Conservation (phyloP, 2,888 invertebrate genomes). For the Thelaira solivaga region DNA sequence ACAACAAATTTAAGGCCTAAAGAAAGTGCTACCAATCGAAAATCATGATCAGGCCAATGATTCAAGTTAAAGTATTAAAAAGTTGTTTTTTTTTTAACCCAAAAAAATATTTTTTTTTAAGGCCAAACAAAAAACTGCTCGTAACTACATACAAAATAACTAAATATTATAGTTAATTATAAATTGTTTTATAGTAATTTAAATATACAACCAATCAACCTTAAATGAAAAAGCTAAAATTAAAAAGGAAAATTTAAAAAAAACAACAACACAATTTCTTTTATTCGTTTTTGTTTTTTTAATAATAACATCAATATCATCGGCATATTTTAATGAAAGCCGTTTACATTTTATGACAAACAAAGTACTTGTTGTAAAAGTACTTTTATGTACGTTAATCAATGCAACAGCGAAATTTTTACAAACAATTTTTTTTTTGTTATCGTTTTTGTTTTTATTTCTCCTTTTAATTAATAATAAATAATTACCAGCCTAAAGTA, state of each 20-base stretch:
- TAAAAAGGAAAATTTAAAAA: background rate
- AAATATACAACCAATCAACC: conserved; percentile 25
- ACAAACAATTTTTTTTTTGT: conserved; percentile 2
- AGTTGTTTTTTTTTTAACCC: background rate
- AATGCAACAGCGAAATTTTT: too few species aligned
- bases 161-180: conserved; percentile 33
- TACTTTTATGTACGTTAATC: conserved; percentile 41
- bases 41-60: conserved; percentile 14
- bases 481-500: conserved; percentile 22
- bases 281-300: background rate
- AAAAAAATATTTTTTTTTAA: conserved; percentile 16
- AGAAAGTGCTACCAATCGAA: conserved; percentile 48
- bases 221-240: conserved; percentile 18
- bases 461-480: conserved; percentile 29
- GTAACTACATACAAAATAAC: background rate
- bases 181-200: conserved; percentile 25
- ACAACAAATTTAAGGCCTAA: conserved; percentile 1
- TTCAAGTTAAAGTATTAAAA: conserved; percentile 29
- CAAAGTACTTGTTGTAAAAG: conserved; percentile 37
- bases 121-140: conserved; percentile 3
- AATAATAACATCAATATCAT: background rate
- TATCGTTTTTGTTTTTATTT: background rate
- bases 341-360: conserved; percentile 18
- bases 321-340: conserved; percentile 36
- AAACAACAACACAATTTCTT: background rate